Conservation (phyloP, 1,140 invertebrate species). For the Drosophila nigromelanica region DNA sequence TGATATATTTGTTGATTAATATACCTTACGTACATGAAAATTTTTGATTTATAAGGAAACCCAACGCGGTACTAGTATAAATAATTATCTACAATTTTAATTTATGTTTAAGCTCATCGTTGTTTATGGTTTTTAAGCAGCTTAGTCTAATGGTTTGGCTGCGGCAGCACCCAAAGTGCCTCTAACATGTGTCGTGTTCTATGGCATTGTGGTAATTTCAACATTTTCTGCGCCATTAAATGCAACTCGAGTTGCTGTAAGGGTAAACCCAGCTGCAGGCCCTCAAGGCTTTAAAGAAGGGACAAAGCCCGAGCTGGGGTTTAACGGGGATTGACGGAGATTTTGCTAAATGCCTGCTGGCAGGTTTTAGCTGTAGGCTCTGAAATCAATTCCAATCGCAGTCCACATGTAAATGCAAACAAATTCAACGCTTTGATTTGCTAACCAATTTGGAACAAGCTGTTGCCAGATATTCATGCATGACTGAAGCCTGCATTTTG, state of each 20-base stretch:
- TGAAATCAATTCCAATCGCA: constrained; percentile 26
- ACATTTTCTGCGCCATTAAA: constrained; percentile 62
- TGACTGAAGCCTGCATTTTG: constrained; percentile 17
- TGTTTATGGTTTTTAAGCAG: constrained; percentile 55
- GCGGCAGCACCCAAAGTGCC: constrained; percentile 8
- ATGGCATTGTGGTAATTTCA: constrained; percentile 25
- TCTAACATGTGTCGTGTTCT: constrained; percentile 3
- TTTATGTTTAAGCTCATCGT: neutral
- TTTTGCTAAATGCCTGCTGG: neutral
- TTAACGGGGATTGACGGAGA: neutral
- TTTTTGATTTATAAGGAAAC: too few species aligned
- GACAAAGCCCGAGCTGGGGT: neutral
- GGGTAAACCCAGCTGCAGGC: constrained; percentile 18
- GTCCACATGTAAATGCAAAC: constrained; percentile 24
- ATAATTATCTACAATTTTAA: too few species aligned
- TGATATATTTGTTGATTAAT: too few species aligned
- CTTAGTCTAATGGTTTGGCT: constrained; percentile 52
- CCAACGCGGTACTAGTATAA: too few species aligned
- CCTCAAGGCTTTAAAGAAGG: neutral
- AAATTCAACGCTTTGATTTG: constrained; percentile 42
- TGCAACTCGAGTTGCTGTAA: constrained; percentile 34
- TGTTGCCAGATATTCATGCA: constrained; percentile 33
- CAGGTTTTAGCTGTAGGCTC: neutral
- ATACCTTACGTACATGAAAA: too few species aligned
- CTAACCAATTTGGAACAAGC: constrained; percentile 40